Base-by-base conservation (phyloP, 2,888 invertebrate species). In the Suillia variegata region DNA sequence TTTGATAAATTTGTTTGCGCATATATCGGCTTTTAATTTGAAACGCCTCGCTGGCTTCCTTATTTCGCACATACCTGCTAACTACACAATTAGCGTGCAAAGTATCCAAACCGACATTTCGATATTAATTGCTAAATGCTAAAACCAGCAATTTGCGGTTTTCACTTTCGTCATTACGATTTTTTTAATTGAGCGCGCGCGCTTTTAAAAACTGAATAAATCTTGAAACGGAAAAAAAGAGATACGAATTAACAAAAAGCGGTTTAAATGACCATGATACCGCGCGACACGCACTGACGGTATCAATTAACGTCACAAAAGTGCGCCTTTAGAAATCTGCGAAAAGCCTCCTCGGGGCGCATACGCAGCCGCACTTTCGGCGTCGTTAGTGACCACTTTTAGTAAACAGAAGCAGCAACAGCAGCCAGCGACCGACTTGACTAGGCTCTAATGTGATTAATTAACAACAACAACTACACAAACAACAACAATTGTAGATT, bases 271-370 rank as follows among this genome's bases (percentile, higher is more conserved):
- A 38, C 38, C 38, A 38, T 38, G 38, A 38, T 38, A 38, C 38
- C 38, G n/a, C n/a, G n/a, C 15, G 38, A 38, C 38, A 38, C 38
- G 38, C 38, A 10, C 15, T n/a, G 15, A 38, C 38, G 38, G 38
- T 38, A n/a, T 38, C 38, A 38, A 38, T 38, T 38, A 38, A 38
- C 38, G 13, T n/a, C n/a, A n/a, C n/a, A n/a, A n/a, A 38, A 38
- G 10, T n/a, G n/a, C n/a, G 38, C 38, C 38, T 5, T 13, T 5
- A 4, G 38, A 38, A 13, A 38, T 26, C 10, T 5, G 26, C 26
- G 26, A 26, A 26, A 26, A 26, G 26, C 26, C 26, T n/a, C n/a
- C n/a, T n/a, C n/a, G n/a, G n/a, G n/a, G n/a, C n/a, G n/a, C n/a
- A 26, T 6, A 6, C 26, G 26, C 26, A 26, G 26, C 38, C 38